Conservation (phyloP, 2,113 vertebrate species). For the Ophthalmolycus amberensis region DNA sequence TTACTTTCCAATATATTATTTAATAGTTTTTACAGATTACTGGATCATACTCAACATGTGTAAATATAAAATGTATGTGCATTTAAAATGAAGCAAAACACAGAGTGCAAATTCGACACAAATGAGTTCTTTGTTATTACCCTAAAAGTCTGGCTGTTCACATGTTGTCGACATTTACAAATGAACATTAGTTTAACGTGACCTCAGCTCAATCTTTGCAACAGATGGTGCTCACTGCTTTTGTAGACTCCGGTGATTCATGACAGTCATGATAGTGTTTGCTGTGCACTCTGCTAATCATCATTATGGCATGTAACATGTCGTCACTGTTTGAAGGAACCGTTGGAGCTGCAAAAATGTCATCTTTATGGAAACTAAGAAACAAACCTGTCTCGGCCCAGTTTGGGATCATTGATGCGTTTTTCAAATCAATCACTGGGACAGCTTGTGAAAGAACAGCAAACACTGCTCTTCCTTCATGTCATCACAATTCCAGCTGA, state of each 20-base stretch:
- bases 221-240: not conserved
- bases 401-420: not conserved
- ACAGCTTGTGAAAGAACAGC: not conserved
- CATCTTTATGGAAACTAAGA: not conserved
- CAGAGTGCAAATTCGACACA: no score
- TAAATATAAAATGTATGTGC: no score
- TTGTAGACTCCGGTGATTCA: conserved; percentile 1
- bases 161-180: not conserved
- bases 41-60: no score
- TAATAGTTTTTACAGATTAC: no score
- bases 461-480: not conserved
- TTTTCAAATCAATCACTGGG: not conserved
- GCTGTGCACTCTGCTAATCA: not conserved
- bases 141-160: no score
- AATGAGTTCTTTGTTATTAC: no score
- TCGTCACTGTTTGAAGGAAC: not conserved
- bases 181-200: not conserved
- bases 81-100: no score
- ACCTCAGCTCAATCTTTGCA: not conserved
- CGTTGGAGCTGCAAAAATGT: not conserved
- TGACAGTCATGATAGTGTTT: conserved; percentile 5
- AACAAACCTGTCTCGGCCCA: not conserved
- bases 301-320: no score
- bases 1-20: no score
- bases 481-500: not conserved